Evolutionary conservation across 2,888 invertebrate genomes (phyloP), one percentile per base, ranked within the genome.

Genomic region (Oligia fasciuncula): DNA sequence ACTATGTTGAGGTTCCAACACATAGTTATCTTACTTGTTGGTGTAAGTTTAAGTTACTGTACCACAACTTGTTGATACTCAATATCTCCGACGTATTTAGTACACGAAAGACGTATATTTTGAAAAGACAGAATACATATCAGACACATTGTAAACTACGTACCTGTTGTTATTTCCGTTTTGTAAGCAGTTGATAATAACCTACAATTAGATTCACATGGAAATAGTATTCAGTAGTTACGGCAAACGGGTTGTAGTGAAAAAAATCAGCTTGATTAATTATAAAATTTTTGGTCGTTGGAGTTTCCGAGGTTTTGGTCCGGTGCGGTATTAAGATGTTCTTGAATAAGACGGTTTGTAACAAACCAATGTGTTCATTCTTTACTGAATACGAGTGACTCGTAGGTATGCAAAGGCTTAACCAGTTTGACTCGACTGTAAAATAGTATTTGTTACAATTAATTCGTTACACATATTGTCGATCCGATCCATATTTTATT

Each of bases 81-180:
- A 71, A 67, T 66, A 49, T 66, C 73, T 76, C 43, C 46, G 67
- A 80, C 23, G 35, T 72, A 84, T 73, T 54, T 82, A 76, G 67
- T 82, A 83, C 70, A 78, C 54, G 49, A 76, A 67, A 60, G n/a
- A 73, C 73, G 68, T 81, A 75, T 81, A 83, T 74, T 83, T 81
- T 87, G 72, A 75, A 83, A 79, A 87, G 73, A 85, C 81, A 88
- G 65, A 60, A 86, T 74, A 86, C 86, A 86, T 88, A 88, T 88
- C 85, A 89, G 85, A 74, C 81, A 81, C 80, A 78, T 73, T 73
- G 76, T 77, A 63, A 87, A 85, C 72, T 84, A 81, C 65, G 90
- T 88, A 89, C 90, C 90, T 88, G 89, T 87, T 80, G 63, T 81
- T 81, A 65, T 83, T 84, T 86, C 73, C 49, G 29, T 76, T 80